Base-by-base conservation (phyloP, 2,888 invertebrate species). In the Drosophila niveifrons region DNA sequence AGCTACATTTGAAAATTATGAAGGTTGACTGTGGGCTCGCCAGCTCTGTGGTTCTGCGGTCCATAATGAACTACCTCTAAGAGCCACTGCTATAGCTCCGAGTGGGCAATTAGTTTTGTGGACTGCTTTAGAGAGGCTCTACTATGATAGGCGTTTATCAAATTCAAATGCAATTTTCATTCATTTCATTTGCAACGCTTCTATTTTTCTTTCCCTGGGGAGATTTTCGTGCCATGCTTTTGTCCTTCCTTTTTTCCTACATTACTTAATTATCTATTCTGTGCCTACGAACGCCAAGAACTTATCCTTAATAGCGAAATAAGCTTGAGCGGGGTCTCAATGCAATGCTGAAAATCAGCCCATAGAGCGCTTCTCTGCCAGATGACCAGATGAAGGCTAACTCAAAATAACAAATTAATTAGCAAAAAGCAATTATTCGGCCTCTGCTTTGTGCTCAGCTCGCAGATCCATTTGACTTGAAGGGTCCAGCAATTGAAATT, bases 371-470 rank as follows among this genome's bases (percentile, higher is more conserved):
- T 59, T 51, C 59, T 56, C 50, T 39, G 69, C 59, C 70, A 50
- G 62, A 68, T 50, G 44, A 67, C 59, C 70, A 50, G 62, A 68
- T 71, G 71, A 78, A 68, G 69, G 72, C 72, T 70, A 78, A 83
- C 74, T 84, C 85, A 78, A 88, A 88, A 91, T 88, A 91, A 90
- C 90, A 90, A 92, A 91, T 91, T 92, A 91, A 92, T 91, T 91
- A 90, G 90, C 87, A 90, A 87, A 82, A 91, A 88, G 90, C 90
- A 91, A 91, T 91, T 91, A 91, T 86, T 88, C 78, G 81, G 64
- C 64, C 68, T 72, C 66, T 70, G 69, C 79, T 82, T 69, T 66
- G 46, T 17, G 68, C 61, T 44, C 46, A 51, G 59, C 57, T 36
- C 10, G 4, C 23, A 31, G 61, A 63, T 53, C 48, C 62, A 77